A percentile compares a stretch with the other conserved stretches of the same genome.
Conservation (phyloP, 2,797 vertebrate genomes). For the Alcedo atthis region DNA sequence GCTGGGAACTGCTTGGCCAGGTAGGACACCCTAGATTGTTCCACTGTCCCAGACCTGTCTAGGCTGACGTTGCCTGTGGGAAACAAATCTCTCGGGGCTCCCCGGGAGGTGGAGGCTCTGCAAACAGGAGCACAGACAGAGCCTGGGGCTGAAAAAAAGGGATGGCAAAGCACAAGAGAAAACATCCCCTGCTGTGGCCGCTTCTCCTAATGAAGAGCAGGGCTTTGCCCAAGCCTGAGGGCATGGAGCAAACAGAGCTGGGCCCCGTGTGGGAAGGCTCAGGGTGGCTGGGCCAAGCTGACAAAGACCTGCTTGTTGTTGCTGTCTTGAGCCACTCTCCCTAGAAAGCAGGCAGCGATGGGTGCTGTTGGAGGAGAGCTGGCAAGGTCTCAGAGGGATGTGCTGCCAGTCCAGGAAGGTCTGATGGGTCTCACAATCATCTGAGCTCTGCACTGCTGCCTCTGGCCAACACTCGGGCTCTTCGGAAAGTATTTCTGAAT, state of each 20-base stretch:
- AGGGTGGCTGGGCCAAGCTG: not conserved
- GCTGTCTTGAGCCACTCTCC: not conserved
- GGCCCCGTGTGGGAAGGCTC: not conserved
- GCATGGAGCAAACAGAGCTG: not conserved
- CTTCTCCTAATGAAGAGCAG: conserved; percentile 22
- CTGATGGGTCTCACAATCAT: not conserved
- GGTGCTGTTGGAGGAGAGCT: not conserved
- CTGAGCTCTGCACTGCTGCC: not conserved
- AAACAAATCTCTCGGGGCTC: not conserved
- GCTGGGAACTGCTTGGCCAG: not conserved
- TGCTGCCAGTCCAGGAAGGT: conserved; percentile 5
- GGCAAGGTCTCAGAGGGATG: not conserved
- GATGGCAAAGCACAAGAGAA: not conserved
- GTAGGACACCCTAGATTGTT: not conserved
- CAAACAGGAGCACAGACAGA: not conserved
- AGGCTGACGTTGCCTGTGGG: rapidly evolving
- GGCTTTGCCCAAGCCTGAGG: not conserved
- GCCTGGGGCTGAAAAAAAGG: not conserved
- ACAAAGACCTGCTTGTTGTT: not conserved
- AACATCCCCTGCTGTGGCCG: conserved; percentile 28
- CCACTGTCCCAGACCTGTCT: not conserved
- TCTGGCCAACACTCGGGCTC: not conserved
- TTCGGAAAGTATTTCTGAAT: conserved; percentile 50
- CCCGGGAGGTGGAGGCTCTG: not conserved
- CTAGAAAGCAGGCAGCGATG: not conserved